Evolutionary conservation across 2,113 vertebrate species (phyloP).

Genomic region (Colinus virginianus): DNA sequence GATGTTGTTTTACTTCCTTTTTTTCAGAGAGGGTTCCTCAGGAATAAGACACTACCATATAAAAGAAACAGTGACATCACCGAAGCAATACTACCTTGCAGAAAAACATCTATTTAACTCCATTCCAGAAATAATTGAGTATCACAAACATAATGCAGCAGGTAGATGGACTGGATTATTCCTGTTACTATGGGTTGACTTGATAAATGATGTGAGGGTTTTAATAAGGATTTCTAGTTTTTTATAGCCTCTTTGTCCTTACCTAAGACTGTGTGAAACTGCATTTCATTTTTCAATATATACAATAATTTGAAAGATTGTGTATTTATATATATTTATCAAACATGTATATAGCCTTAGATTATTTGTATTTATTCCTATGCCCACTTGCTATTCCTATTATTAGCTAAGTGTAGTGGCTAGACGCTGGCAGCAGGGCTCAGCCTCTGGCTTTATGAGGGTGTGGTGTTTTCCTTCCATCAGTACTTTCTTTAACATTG

Average conservation of each 20-base stretch:
- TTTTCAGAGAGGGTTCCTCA: constrained; percentile 80
- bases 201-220: neutral
- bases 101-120: constrained; percentile 90
- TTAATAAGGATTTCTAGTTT: neutral
- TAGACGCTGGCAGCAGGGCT: neutral
- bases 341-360: neutral
- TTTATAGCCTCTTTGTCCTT: neutral
- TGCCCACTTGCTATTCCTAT: neutral
- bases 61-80: constrained; percentile 81
- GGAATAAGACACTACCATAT: constrained; percentile 89
- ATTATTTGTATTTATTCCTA: neutral
- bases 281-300: neutral
- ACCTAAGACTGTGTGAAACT: neutral
- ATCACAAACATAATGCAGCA: constrained; percentile 95
- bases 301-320: neutral
- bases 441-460: neutral
- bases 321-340: neutral
- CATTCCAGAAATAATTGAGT: constrained; percentile 93
- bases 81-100: constrained; percentile 87
- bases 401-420: neutral
- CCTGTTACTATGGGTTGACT: neutral
- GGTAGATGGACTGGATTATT: constrained; percentile 74
- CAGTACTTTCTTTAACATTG: neutral
- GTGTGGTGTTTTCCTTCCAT: neutral
- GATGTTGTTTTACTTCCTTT: neutral